Conservation (phyloP, 1,140 invertebrate species). For the Condylostylus longicornis region DNA sequence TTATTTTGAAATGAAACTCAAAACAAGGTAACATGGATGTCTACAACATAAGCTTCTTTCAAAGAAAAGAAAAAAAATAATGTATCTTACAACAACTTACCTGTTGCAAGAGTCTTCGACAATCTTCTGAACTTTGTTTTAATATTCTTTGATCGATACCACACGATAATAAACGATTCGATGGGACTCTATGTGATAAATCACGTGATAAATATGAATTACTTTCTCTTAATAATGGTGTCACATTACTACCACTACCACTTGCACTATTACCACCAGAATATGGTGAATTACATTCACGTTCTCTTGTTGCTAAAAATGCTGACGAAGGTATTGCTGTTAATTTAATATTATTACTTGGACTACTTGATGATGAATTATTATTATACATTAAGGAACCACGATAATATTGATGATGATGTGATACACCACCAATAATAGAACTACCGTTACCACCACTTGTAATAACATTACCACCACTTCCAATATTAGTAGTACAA, state of each 20-base stretch:
- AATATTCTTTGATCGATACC: slow-evolving; percentile 41
- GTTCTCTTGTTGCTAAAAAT: slow-evolving; percentile 1
- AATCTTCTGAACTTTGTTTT: slow-evolving; percentile 45
- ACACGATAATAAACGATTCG: slow-evolving; percentile 31
- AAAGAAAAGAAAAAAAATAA: not conserved
- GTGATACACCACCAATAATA: no score
- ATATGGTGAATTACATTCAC: slow-evolving; percentile 8
- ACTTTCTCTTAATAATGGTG: slow-evolving; percentile 3
- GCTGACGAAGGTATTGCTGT: not conserved
- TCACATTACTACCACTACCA: not conserved
- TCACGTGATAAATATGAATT: slow-evolving; percentile 2
- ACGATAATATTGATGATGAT: slow-evolving; percentile 1
- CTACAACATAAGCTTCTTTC: no score
- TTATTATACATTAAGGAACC: slow-evolving; percentile 2
- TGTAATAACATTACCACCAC: not conserved
- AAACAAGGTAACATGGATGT: no score
- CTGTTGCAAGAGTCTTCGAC: slow-evolving; percentile 41
- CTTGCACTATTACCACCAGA: slow-evolving; percentile 1
- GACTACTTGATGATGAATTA: not conserved
- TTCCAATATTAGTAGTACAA: no score
- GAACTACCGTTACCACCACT: no score
- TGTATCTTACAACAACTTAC: slow-evolving; percentile 7
- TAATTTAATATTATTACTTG: slow-evolving; percentile 1
- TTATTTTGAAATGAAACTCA: no score
- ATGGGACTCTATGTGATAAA: slow-evolving; percentile 8